Base-by-base conservation (phyloP, 2,113 vertebrate genomes). In the Sisor rabdophorus region DNA sequence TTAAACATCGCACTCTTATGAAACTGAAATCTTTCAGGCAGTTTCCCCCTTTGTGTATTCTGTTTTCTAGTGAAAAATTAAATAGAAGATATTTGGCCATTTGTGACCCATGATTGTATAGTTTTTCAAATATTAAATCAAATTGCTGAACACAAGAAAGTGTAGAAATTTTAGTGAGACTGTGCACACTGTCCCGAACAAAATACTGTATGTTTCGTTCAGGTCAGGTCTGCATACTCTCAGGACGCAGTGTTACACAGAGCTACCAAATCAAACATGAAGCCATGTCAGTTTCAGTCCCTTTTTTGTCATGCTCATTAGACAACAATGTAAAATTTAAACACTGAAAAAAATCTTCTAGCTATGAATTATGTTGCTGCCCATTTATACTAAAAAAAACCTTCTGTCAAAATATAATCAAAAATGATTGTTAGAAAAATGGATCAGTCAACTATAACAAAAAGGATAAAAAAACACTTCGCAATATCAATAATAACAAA, bases 221-320 rank as follows among this genome's bases (percentile, higher is more conserved):
- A 70, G 78, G 40, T 78, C 71, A 76, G 68, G 61, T 16, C 81
- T 82, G 77, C 55, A 26, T 64, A 69, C 70, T 76, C 63, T 82
- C 56, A 82, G 48, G 71, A 55, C 44, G 40, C 52, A 54, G 73
- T 54, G 60, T 64, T 28, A 11, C 32, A 16, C 61, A 50, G 22
- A 50, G 55, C 73, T 63, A 52, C 22, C 36, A 24, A 26, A 26
- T 63, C 63, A 11, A 74, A 68, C 47, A 24, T 47, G 19, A 44
- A 55, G 19, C 19, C 30, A 36, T 77, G 80, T 22, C 71, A 70
- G 64, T 56, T 56, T 28, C 54, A 81, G 44, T 65, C 28, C 17
- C 53, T 24, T 40, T 50, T 47, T 60, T 47, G 40, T 58, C 36
- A n/a, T 47, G 40, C 56, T 61, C 53, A 36, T 28, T 55, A n/a